phyloP scores from a whole-genome alignment of 23 tunicate species.

The Corella eumyota region DNA sequence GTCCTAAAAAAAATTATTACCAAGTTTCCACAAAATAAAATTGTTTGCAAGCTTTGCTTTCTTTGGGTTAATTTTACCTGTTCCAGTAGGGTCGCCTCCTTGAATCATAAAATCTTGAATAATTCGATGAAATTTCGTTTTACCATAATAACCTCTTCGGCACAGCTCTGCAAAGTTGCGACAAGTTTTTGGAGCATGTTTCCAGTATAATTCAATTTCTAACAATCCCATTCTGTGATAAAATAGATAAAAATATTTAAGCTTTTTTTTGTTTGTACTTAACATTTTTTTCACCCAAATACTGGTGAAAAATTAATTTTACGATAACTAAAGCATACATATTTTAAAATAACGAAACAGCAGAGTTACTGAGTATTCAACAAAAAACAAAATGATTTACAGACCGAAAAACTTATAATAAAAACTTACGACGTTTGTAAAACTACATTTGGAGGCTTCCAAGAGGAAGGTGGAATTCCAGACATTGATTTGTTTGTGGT shows the following conservation, averaged over 20 bases:
- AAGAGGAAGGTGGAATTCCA: constrained; percentile 59
- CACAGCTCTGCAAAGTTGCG: constrained; percentile 90
- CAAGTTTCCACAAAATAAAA: not conserved
- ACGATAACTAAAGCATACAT: not conserved
- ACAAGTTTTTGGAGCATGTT: constrained; percentile 97
- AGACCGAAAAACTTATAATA: too few species aligned
- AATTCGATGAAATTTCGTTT: constrained; percentile 89
- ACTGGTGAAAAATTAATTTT: not conserved
- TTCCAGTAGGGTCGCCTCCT: constrained; percentile 99
- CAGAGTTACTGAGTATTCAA: too few species aligned
- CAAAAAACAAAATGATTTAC: too few species aligned
- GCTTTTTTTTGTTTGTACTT: too few species aligned
- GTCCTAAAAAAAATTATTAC: constrained; percentile 17
- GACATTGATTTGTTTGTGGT: too few species aligned
- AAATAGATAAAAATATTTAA: too few species aligned
- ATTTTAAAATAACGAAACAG: too few species aligned
- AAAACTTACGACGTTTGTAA: constrained; percentile 60
- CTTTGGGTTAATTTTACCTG: constrained; percentile 37
- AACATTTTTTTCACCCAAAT: not conserved
- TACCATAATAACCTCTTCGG: constrained; percentile 90
- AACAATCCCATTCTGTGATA: constrained; percentile 52
- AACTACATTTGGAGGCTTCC: constrained; percentile 54
- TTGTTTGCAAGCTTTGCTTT: not conserved
- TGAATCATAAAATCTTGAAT: constrained; percentile 94
- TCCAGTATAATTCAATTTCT: constrained; percentile 90